A percentile compares a stretch with the other conserved stretches of the same genome.
These are phyloP conservation scores for Leptinotarsa juncta DNA, from an alignment of 2,888 invertebrate genomes.

Conservation along the genomic window DNA sequence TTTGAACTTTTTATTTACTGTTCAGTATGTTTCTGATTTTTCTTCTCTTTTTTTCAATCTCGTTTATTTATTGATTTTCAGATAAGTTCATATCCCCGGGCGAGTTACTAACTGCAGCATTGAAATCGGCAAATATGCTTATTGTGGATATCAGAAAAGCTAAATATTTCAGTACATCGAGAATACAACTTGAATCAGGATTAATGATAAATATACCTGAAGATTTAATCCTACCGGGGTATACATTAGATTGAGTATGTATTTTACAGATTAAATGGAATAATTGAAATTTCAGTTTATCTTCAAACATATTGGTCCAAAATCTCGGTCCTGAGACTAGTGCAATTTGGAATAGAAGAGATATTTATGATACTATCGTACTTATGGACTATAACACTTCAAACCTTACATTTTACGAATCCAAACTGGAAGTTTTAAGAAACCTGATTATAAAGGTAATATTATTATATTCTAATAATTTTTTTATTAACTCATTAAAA, in stretches of 20 bases:
- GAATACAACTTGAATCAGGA: slow-evolving; percentile 69
- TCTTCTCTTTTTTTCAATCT: too few species aligned
- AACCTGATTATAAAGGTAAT: slow-evolving; percentile 70
- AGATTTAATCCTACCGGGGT: slow-evolving; percentile 79
- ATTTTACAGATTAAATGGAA: neutral
- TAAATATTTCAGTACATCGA: slow-evolving; percentile 75
- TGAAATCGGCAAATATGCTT: slow-evolving; percentile 71
- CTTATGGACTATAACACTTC: slow-evolving; percentile 79
- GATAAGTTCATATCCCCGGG: slow-evolving; percentile 72
- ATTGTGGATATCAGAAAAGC: slow-evolving; percentile 79
- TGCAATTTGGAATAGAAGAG: slow-evolving; percentile 75
- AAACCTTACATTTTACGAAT: slow-evolving; percentile 68
- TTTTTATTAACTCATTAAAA: neutral
- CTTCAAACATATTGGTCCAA: slow-evolving; percentile 73
- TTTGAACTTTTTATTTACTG: too few species aligned
- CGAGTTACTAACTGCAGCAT: slow-evolving; percentile 72
- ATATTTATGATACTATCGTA: slow-evolving; percentile 76
- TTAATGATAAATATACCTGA: slow-evolving; percentile 82
- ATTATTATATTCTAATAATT: neutral
- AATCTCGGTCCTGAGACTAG: slow-evolving; percentile 70
- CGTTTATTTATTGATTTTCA: slow-evolving; percentile 53
- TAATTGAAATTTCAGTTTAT: slow-evolving; percentile 67
- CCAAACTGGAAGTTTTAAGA: slow-evolving; percentile 69
- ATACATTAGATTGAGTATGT: slow-evolving; percentile 53
- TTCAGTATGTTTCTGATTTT: too few species aligned